Evolutionary conservation across 2,113 vertebrate species (phyloP), one percentile per base, ranked within the genome.

Genomic region (Nicator chloris): DNA sequence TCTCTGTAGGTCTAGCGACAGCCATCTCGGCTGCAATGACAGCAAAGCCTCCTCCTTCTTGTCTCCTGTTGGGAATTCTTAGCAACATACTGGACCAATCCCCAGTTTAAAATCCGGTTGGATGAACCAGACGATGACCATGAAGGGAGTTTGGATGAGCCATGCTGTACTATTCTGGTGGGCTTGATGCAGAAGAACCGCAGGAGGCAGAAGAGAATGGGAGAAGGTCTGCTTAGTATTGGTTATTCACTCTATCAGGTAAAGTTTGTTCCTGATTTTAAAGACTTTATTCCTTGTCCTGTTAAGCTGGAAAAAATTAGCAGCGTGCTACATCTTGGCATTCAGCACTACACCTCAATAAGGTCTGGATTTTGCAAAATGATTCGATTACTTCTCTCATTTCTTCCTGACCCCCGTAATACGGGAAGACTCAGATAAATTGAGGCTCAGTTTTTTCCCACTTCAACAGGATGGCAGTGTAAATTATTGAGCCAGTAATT

Each of bases 111-210:
- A 95, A 98, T 99, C 35, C 91, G 37, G 15, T 49, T 99, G 97
- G 97, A 98, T 0, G 97, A 99, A 16, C 96, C 94, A n/a, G 98
- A 99, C 2, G 97, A 98, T 56, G 98, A 98, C 89, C 98, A 98
- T 8, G 95, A 98, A 68, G 98, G 98, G 49, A 86, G 88, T 12
- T 50, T 83, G 7, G 81, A 84, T 3, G 98, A 98, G 27, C 97
- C 98, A 0, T 93, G 97, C 91, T 99, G 98, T 50, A 98, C 97
- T 0, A 30, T 98, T 31, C 95, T 99, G 65, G 95, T 99, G 86
- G 99, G 98, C 30, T 93, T 99, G 89, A 98, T 99, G 97, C 99
- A 99, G 97, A 99, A 99, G 97, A 98, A 99, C 80, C 96, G 90
- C 39, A 97, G 98, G 35, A 63, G 93, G 4, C 90, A 91, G 96